Percentiles rank a stretch among this genome's conserved stretches.
These are phyloP conservation scores for Ceyx cyanopectus DNA, from an alignment of 2,113 vertebrate genomes.

Conservation along the genomic window DNA sequence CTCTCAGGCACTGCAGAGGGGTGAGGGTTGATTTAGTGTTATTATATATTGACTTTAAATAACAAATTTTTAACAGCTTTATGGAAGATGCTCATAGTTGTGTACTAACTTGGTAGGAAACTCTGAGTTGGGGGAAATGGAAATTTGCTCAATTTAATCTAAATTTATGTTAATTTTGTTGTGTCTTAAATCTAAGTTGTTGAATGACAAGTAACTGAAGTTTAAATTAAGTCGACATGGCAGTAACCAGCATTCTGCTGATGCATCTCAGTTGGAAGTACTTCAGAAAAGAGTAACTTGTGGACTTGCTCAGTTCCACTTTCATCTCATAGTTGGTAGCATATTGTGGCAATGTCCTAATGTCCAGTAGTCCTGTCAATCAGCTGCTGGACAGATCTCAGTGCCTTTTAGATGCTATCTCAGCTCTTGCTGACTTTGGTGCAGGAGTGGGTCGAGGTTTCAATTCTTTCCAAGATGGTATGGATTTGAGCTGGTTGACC, in stretches of 20 bases:
- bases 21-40: background rate
- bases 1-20: background rate
- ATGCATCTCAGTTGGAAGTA: background rate
- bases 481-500: constrained; percentile 30
- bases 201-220: background rate
- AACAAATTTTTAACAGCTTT: background rate
- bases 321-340: background rate
- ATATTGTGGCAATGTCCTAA: rapidly evolving
- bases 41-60: background rate
- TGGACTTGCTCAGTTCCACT: background rate
- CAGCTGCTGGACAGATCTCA: background rate
- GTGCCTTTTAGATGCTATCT: background rate
- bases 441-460: background rate
- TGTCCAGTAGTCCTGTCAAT: background rate
- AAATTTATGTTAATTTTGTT: background rate
- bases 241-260: background rate
- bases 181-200: background rate
- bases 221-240: background rate
- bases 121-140: background rate
- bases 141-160: background rate
- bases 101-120: background rate
- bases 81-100: background rate
- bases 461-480: background rate
- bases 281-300: background rate
- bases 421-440: background rate